phyloP scores from a whole-genome alignment of 1,140 invertebrate species.

The Papilio aristodemus region DNA sequence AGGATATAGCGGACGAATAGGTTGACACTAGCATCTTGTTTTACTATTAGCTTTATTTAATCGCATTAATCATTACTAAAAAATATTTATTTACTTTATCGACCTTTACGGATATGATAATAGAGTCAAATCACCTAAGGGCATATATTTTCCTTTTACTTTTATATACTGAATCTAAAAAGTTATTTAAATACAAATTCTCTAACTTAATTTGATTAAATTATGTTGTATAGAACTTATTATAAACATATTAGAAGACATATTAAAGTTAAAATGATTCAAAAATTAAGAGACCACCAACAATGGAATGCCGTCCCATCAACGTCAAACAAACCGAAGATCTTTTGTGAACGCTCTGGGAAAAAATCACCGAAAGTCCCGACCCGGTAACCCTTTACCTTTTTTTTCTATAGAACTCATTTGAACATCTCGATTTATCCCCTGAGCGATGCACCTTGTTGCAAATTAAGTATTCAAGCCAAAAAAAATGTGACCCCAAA shows the following conservation, averaged over 20 bases:
- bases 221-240: background rate
- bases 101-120: too few species aligned
- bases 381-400: slow-evolving; percentile 53
- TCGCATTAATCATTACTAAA: too few species aligned
- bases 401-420: slow-evolving; percentile 73
- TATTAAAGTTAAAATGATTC: slow-evolving; percentile 32
- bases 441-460: slow-evolving; percentile 74
- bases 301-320: slow-evolving; percentile 60
- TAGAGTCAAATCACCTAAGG: too few species aligned
- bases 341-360: slow-evolving; percentile 64
- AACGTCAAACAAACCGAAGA: slow-evolving; percentile 65
- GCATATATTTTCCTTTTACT: too few species aligned
- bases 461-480: slow-evolving; percentile 77
- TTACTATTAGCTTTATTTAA: too few species aligned
- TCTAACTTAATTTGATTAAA: background rate
- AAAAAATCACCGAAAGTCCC: slow-evolving; percentile 55
- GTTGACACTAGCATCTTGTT: too few species aligned
- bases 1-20: too few species aligned
- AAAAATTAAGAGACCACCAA: slow-evolving; percentile 49
- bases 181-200: too few species aligned
- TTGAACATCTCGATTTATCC: slow-evolving; percentile 64
- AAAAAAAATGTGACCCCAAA: slow-evolving; percentile 72
- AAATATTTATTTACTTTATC: too few species aligned
- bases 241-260: slow-evolving; percentile 27
- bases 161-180: too few species aligned